Evolutionary conservation across 2,797 vertebrate species (phyloP), one percentile per base, ranked within the genome.

Genomic region (Sebastes steindachneri): DNA sequence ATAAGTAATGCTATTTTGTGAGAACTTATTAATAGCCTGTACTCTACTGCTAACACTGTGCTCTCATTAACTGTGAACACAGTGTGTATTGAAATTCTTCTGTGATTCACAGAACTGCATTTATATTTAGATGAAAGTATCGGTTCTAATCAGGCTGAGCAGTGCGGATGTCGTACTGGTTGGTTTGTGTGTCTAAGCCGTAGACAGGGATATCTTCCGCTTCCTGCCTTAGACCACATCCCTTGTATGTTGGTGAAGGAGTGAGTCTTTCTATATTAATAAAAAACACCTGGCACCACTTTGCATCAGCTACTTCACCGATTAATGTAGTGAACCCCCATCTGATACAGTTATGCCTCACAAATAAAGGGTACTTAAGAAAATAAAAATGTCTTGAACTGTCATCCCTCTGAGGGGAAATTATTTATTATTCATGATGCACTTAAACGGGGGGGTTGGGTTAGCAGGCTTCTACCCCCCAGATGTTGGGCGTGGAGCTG

Each of bases 141-240:
- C n/a, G 23, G 19, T 31, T 80, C 29, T 58, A 1, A 54, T 35
- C 4, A 21, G 21, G 48, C 9, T 31, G 12, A 68, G 31, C 31
- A 25, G 25, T 23, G 57, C 65, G 21, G 59, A 25, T 77, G 23
- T 85, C 21, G 57, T 9, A 29, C 25, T 63, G 17, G 66, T 74
- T 58, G 9, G 33, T 65, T 73, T 74, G 67, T 77, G 45, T 82
- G 53, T 74, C 70, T 58, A 7, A 83, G 33, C 51, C 59, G 63
- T 26, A 80, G 29, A 85, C 23, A 26, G 29, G 37, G 55, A 58
- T 48, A 35, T 79, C 54, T 67, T 51, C 25, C 62, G 7, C 81
- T 95, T 95, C 93, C 95, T 93, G 85, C 77, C 82, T 45, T 14
- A 68, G 2, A 89, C 93, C 94, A 95, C 94, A 93, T 95, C 94